Conservation (phyloP, 2,113 vertebrate genomes). For the Vombatus ursinus region DNA sequence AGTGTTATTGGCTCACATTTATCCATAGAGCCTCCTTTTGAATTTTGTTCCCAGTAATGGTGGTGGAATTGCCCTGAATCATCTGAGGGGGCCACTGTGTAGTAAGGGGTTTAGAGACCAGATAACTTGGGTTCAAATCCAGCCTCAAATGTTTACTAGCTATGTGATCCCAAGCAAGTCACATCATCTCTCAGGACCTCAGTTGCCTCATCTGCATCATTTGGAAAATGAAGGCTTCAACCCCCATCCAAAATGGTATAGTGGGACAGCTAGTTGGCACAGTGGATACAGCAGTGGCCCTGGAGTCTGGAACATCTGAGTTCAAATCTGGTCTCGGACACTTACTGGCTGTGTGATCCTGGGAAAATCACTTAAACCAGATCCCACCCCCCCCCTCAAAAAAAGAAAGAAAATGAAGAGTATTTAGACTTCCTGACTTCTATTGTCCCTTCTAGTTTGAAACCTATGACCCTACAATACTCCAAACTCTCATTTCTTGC, state of each 20-base stretch:
- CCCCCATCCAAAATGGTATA: too few relatives aligned
- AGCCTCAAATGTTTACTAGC: background rate
- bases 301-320: too few relatives aligned
- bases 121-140: conserved; percentile 17
- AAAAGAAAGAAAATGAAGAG: background rate
- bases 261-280: background rate
- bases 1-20: background rate
- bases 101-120: background rate
- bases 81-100: background rate
- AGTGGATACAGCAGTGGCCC: background rate
- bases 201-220: conserved; percentile 25
- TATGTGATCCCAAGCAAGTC: background rate
- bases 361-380: too few relatives aligned
- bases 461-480: background rate
- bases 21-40: background rate
- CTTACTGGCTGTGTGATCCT: too few relatives aligned
- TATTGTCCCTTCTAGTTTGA: background rate
- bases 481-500: background rate
- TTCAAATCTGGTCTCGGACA: too few relatives aligned
- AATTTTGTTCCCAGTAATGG: background rate
- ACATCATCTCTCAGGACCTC: background rate
- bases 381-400: too few relatives aligned
- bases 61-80: background rate
- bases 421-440: background rate
- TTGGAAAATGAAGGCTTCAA: background rate